phyloP scores from a whole-genome alignment of 2,113 vertebrate species.

The Hepsetus odoe region DNA sequence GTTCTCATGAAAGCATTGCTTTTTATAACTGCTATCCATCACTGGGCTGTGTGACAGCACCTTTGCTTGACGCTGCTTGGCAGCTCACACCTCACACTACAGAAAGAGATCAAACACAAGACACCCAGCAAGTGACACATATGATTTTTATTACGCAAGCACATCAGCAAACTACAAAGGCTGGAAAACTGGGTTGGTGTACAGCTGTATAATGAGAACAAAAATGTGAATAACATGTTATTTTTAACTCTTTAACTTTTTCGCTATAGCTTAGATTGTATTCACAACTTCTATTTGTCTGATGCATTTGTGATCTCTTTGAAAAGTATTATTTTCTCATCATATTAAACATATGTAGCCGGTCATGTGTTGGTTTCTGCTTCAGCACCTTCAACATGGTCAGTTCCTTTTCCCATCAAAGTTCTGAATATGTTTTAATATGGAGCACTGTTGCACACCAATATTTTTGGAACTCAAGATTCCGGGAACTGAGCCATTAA shows the following conservation, averaged over 20 bases:
- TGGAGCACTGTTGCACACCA: background rate
- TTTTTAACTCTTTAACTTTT: background rate
- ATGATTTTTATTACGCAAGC: background rate
- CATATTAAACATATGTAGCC: too few relatives aligned
- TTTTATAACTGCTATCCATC: slow-evolving; percentile 23
- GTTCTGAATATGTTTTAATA: background rate
- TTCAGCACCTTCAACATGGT: background rate
- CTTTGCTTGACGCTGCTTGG: slow-evolving; percentile 16
- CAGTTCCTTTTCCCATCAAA: background rate
- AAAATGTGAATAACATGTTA: background rate
- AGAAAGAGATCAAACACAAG: slow-evolving; percentile 37
- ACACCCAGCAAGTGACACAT: slow-evolving; percentile 10
- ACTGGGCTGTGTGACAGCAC: slow-evolving; percentile 35
- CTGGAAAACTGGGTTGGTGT: background rate
- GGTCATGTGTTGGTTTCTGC: background rate
- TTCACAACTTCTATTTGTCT: too few relatives aligned
- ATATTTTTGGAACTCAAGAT: too few relatives aligned
- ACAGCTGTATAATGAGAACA: background rate
- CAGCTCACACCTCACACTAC: slow-evolving; percentile 31
- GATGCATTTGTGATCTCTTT: background rate
- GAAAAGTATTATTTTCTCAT: background rate
- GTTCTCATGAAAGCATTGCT: slow-evolving; percentile 7
- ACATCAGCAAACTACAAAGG: background rate
- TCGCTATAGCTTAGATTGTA: too few relatives aligned
- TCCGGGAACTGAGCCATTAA: too few relatives aligned